Conservation (phyloP, 1,140 invertebrate species). For the Neotoxoptera formosana region DNA sequence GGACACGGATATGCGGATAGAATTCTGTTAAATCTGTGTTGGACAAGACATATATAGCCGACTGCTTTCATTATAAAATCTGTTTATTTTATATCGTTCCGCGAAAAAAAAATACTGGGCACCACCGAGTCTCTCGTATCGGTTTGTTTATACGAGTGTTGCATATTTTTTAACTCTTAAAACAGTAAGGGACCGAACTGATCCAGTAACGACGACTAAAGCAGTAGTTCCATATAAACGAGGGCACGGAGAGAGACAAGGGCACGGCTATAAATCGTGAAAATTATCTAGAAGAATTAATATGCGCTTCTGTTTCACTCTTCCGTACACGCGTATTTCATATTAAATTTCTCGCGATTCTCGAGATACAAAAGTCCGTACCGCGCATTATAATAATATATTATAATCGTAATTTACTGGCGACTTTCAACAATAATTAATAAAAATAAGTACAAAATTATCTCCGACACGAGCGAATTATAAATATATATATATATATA, state of each 20-base stretch:
- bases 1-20: no score
- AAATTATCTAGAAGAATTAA: background rate
- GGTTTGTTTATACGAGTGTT: background rate
- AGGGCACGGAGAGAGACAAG: background rate
- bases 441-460: slow-evolving; percentile 21
- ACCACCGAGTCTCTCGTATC: background rate
- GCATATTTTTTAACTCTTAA: background rate
- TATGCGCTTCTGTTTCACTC: background rate
- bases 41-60: no score
- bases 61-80: background rate
- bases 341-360: background rate
- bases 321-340: background rate
- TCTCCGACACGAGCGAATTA: background rate
- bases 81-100: background rate
- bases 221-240: background rate
- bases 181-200: background rate
- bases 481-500: background rate
- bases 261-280: background rate
- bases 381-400: background rate
- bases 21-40: no score
- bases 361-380: background rate
- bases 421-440: slow-evolving; percentile 24
- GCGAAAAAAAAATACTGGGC: background rate
- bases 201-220: background rate
- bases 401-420: slow-evolving; percentile 46